Conservation (phyloP, 1,140 invertebrate species). For the Conus betulinus region DNA sequence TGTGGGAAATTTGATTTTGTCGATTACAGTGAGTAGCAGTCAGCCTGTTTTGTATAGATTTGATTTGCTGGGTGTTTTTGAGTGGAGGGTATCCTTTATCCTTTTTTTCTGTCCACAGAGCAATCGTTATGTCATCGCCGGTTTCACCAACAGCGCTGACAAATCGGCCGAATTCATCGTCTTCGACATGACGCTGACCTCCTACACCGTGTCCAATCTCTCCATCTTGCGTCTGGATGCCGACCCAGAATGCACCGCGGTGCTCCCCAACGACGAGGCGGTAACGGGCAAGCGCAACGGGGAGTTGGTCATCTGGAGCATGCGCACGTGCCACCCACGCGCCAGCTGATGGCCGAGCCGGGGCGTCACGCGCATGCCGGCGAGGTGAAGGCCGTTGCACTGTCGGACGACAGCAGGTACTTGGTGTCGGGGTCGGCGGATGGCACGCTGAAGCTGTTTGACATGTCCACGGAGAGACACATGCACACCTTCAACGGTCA, state of each 20-base stretch:
- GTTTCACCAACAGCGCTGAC: conserved; percentile 73
- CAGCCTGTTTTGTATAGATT: too few relatives aligned
- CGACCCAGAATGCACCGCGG: conserved; percentile 69
- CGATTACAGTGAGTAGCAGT: too few relatives aligned
- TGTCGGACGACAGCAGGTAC: conserved; percentile 69
- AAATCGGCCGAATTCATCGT: conserved; percentile 72
- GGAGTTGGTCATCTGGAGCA: conserved; percentile 74
- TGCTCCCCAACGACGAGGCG: conserved; percentile 73
- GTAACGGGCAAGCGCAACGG: conserved; percentile 74
- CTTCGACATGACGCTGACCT: conserved; percentile 72
- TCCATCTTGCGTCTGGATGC: conserved; percentile 71
- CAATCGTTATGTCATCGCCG: conserved; percentile 71
- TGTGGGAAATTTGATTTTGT: too few relatives aligned
- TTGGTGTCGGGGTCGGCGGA: conserved; percentile 74
- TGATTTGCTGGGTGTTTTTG: too few relatives aligned
- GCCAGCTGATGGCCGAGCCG: conserved; percentile 63
- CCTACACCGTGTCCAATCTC: conserved; percentile 66
- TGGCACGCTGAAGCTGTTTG: conserved; percentile 73
- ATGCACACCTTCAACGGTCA: conserved; percentile 70
- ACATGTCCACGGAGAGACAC: conserved; percentile 69
- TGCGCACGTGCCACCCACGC: conserved; percentile 64
- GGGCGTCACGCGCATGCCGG: conserved; percentile 67
- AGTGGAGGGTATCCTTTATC: too few relatives aligned
- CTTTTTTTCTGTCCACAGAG: conserved; percentile 44
- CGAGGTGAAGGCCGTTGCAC: conserved; percentile 69